Conservation (phyloP, 2,888 invertebrate species). For the Pyrgus malvae region DNA sequence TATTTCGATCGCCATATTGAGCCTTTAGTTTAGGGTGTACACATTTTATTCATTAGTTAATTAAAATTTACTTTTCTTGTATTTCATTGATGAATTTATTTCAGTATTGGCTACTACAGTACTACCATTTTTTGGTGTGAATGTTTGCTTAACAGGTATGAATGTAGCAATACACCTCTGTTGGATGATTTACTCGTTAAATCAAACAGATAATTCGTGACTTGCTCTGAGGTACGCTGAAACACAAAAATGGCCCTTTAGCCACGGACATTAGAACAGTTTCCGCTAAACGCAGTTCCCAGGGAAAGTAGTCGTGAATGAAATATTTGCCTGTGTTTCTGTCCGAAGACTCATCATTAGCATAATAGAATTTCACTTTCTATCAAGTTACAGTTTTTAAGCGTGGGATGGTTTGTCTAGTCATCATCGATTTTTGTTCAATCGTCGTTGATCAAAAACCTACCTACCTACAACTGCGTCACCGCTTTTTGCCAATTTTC, state of each 20-base stretch:
- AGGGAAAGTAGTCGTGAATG: slow-evolving; percentile 30
- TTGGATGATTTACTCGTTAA: too few species aligned
- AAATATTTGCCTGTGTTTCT: slow-evolving; percentile 28
- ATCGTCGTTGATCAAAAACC: neutral
- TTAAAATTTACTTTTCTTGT: too few species aligned
- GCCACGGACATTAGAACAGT: slow-evolving; percentile 2
- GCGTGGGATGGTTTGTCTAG: slow-evolving; percentile 8
- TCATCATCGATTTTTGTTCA: neutral
- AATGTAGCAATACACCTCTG: too few species aligned
- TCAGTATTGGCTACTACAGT: too few species aligned
- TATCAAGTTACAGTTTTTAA: slow-evolving; percentile 29
- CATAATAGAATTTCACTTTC: slow-evolving; percentile 32
- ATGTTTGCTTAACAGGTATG: too few species aligned
- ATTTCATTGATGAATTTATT: too few species aligned
- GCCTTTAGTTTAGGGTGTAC: too few species aligned
- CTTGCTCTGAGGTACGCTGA: neutral
- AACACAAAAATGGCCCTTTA: slow-evolving; percentile 9
- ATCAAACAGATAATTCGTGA: slow-evolving; percentile 23
- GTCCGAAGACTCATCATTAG: slow-evolving; percentile 33
- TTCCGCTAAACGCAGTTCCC: slow-evolving; percentile 5
- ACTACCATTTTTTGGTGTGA: too few species aligned
- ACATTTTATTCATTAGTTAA: too few species aligned
- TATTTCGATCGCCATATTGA: too few species aligned
- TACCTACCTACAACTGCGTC: neutral
- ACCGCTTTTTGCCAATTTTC: too few species aligned